Evolutionary conservation across 92 coral and sea anemone genomes (phyloP).

Genomic region (Palythoa caribaeorum): DNA sequence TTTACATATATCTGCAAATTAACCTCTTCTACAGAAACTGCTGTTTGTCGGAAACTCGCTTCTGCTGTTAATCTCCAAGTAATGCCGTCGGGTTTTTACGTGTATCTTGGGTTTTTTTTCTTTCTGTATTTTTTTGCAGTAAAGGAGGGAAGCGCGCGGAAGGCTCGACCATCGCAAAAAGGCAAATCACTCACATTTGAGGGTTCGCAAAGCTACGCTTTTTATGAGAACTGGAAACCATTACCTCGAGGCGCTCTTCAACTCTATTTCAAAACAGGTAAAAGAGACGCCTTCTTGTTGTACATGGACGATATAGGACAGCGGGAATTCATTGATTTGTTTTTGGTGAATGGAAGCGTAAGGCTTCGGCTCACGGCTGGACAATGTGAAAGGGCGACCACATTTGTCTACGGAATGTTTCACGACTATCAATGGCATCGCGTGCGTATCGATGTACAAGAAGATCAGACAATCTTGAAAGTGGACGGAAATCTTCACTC

Average conservation of each 20-base stretch:
- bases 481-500: slow-evolving; percentile 21
- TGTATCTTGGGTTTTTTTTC: neutral
- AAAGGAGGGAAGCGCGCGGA: slow-evolving; percentile 8
- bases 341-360: slow-evolving; percentile 44
- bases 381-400: neutral
- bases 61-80: neutral
- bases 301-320: slow-evolving; percentile 47
- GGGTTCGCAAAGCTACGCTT: slow-evolving; percentile 17
- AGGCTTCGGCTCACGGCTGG: slow-evolving; percentile 41
- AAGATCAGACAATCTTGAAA: neutral
- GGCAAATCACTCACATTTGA: neutral
- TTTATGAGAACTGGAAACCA: slow-evolving; percentile 18
- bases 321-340: slow-evolving; percentile 47
- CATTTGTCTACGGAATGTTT: slow-evolving; percentile 33
- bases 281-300: slow-evolving; percentile 35
- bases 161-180: neutral
- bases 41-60: neutral
- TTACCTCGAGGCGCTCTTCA: slow-evolving; percentile 16
- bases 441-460: neutral
- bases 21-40: neutral
- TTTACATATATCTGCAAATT: neutral
- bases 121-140: neutral
- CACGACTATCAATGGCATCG: slow-evolving; percentile 33
- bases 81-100: slow-evolving; percentile 14
- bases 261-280: slow-evolving; percentile 21